These are phyloP conservation scores for Carcharodon carcharias DNA, from an alignment of 2,797 vertebrate species.

Conservation along the genomic window DNA sequence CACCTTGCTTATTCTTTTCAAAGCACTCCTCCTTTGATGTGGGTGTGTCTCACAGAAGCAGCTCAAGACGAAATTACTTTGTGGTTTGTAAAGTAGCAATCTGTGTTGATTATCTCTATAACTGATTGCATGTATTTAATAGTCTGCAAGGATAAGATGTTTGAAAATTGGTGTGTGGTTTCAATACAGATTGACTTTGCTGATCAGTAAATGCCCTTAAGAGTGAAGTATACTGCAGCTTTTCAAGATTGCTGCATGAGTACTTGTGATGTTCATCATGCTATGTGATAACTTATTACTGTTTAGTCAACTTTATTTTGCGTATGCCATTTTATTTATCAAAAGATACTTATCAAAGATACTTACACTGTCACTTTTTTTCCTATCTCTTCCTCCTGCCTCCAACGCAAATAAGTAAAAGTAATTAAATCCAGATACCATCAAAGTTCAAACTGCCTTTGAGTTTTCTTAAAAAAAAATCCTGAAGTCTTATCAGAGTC, in stretches of 20 bases:
- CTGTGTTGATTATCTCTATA: slow-evolving; percentile 29
- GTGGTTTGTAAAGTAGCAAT: slow-evolving; percentile 63
- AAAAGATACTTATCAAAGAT: not conserved
- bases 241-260: not conserved
- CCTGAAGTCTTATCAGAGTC: not conserved
- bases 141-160: not conserved
- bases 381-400: not conserved
- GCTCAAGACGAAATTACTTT: slow-evolving; percentile 66
- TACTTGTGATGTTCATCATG: not conserved
- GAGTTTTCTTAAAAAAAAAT: not conserved
- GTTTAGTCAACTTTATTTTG: not conserved
- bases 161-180: not conserved
- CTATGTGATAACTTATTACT: not conserved
- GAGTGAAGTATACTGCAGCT: not conserved
- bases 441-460: not conserved
- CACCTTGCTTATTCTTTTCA: slow-evolving; percentile 42
- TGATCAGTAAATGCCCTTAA: not conserved
- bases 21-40: slow-evolving; percentile 64
- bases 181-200: not conserved
- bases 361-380: not conserved
- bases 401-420: not conserved
- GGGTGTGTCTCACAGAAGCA: slow-evolving; percentile 61
- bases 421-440: not conserved
- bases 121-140: not conserved
- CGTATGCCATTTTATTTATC: not conserved